These are phyloP conservation scores for Argynnis bischoffii DNA, from an alignment of 2,888 invertebrate species.

Conservation along the genomic window DNA sequence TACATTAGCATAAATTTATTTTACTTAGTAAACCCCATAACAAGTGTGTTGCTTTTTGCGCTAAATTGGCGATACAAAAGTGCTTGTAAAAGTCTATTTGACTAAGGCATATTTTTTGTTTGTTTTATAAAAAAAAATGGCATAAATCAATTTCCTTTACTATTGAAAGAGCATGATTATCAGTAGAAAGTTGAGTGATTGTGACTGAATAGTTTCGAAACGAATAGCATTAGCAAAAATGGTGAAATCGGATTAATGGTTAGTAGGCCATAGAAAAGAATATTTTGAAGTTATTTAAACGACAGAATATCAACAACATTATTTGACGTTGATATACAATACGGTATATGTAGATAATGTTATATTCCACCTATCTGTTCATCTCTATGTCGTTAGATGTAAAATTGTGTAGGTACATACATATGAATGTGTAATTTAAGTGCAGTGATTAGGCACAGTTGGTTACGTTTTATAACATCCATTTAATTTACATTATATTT, in stretches of 20 bases:
- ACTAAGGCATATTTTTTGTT: neutral
- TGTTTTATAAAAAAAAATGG: neutral
- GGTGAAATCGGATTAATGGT: conserved; percentile 42
- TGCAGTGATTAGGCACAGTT: conserved; percentile 30
- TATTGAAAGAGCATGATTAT: conserved; percentile 56
- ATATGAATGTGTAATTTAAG: conserved; percentile 23
- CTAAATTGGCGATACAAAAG: conserved; percentile 39
- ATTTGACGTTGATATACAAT: neutral
- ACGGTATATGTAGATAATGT: neutral
- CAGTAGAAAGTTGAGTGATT: conserved; percentile 57
- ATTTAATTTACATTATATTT: conserved; percentile 30
- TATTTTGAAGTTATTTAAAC: conserved; percentile 13
- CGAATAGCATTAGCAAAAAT: conserved; percentile 46
- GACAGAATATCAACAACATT: neutral
- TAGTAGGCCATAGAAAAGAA: conserved; percentile 20
- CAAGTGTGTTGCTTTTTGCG: conserved; percentile 48
- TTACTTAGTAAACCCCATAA: conserved; percentile 60
- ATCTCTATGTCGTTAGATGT: conserved; percentile 32
- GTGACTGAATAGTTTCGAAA: conserved; percentile 46
- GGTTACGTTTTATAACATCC: conserved; percentile 29
- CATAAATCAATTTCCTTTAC: conserved; percentile 46
- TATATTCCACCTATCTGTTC: conserved; percentile 23
- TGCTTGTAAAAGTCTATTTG: neutral
- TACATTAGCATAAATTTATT: conserved; percentile 67
- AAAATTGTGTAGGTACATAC: conserved; percentile 9